A percentile compares a stretch with the other conserved stretches of the same genome.
These are phyloP conservation scores for Platygyra sinensis DNA, from an alignment of 64 coral and sea anemone species.

Conservation along the genomic window DNA sequence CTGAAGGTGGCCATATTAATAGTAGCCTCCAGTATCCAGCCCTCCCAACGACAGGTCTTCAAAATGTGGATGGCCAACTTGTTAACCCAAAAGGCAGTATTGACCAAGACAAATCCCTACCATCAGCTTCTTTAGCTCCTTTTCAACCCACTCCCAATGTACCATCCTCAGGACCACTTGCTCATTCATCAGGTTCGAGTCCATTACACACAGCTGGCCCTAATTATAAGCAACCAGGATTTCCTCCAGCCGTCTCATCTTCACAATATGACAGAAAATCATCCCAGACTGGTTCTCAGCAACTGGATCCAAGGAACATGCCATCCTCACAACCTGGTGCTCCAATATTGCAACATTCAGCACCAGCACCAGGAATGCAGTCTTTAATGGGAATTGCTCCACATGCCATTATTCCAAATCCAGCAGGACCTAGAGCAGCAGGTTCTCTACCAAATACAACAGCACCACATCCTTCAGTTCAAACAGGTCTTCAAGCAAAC, in stretches of 20 bases:
- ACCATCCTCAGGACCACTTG: not conserved
- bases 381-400: not conserved
- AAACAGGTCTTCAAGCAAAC: not conserved
- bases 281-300: not conserved
- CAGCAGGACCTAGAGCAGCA: not conserved
- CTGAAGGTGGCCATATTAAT: not conserved
- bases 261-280: not conserved
- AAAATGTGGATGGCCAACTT: not conserved
- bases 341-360: not conserved
- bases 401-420: not conserved
- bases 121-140: not conserved
- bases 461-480: not conserved
- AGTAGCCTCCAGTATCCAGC: not conserved
- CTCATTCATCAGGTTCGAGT: not conserved
- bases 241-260: not conserved
- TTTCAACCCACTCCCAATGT: not conserved
- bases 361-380: not conserved
- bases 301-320: not conserved
- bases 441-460: not conserved
- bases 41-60: not conserved
- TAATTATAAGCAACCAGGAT: not conserved
- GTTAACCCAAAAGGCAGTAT: slow-evolving; percentile 2
- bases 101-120: not conserved
- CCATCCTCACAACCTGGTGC: not conserved
- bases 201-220: not conserved